These are phyloP conservation scores for Eupithecia pulchellata DNA, from an alignment of 2,888 invertebrate genomes.

Conservation along the genomic window DNA sequence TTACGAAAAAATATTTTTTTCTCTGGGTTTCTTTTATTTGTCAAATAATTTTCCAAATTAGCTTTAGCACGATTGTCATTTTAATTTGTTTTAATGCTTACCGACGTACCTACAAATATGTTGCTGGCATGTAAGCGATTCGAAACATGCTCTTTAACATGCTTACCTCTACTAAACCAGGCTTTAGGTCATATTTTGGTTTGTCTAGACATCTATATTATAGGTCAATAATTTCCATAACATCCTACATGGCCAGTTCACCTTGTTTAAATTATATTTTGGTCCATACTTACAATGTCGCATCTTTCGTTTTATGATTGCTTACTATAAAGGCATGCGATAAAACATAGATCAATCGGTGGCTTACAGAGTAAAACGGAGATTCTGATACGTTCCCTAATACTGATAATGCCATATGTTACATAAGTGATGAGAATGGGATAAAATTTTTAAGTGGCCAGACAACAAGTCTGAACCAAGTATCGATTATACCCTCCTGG, in stretches of 20 bases:
- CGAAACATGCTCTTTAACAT: not conserved
- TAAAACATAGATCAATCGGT: too few species aligned
- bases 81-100: not conserved
- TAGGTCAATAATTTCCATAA: too few species aligned
- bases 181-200: not conserved
- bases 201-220: too few species aligned
- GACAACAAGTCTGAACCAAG: not conserved
- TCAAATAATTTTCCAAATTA: not conserved
- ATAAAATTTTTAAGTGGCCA: not conserved
- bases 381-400: too few species aligned
- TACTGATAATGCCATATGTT: too few species aligned
- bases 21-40: constrained; percentile 9
- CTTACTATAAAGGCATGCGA: too few species aligned
- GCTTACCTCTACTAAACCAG: not conserved
- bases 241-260: too few species aligned
- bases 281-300: too few species aligned
- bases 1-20: constrained; percentile 23
- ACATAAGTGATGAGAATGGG: too few species aligned
- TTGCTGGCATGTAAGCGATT: not conserved
- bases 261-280: too few species aligned
- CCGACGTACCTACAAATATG: not conserved
- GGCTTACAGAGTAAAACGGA: too few species aligned
- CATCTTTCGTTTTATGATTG: too few species aligned
- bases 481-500: not conserved
- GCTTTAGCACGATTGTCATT: not conserved